Base-by-base conservation (phyloP, 2,797 vertebrate genomes). In the Phataginus tetradactyla region DNA sequence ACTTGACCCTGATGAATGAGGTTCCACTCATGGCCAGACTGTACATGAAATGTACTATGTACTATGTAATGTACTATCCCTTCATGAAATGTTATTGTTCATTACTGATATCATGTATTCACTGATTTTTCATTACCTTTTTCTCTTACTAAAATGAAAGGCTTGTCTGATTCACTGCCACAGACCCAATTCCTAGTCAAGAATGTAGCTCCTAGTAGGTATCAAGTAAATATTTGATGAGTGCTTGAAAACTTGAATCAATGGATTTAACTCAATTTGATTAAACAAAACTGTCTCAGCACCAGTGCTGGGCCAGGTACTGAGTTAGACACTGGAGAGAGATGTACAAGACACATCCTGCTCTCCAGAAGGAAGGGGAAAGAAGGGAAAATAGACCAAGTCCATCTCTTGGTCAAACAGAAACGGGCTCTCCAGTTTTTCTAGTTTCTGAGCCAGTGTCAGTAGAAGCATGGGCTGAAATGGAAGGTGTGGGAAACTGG, bases 221-320 rank as follows among this genome's bases (percentile, higher is more conserved):
- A 37, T 53, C 66, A 64, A 95, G 63, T 72, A 80, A 77, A 69
- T 84, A 78, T 53, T 92, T 81, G 79, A 32, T 72, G 63, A 91
- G 29, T 59, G 49, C 66, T 93, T 61, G 59, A 59, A 91, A 91
- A 53, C 27, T 75, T 23, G 7, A 71, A 77, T 23, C 8, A 10
- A 1, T 63, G 64, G 39, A 72, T 86, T 86, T 71, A 32, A 20
- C 68, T 95, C 29, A 45, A 1, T 66, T 79, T 80, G 53, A 66
- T 90, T 51, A 51, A 89, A 42, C 49, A 53, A 74, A 37, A 49
- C 66, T 45, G 20, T 85, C 49, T 91, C 37, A 63, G 64, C n/a
- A 29, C 49, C 42, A 51, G 12, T 20, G 32, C 12, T 75, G 66
- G 84, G 45, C 42, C 42, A 84, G 61, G 9, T 75, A 63, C 66